phyloP scores from a whole-genome alignment of 1,140 invertebrate species.

The Hyles vespertilio region DNA sequence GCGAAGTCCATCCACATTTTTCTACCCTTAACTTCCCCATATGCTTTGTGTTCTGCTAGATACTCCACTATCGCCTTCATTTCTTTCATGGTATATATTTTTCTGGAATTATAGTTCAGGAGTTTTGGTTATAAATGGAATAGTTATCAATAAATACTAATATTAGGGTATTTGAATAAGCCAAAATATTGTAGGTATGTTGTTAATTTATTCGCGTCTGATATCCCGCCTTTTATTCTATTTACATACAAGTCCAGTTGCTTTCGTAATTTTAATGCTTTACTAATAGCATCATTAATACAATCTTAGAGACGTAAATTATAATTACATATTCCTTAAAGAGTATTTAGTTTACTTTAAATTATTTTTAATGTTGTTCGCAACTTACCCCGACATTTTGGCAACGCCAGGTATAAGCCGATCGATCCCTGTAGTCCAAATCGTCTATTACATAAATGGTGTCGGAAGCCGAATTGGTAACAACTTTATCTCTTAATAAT shows the following conservation, averaged over 20 bases:
- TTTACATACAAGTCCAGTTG: too few relatives aligned
- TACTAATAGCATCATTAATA: too few relatives aligned
- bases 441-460: too few relatives aligned
- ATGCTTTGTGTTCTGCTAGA: conserved; percentile 46
- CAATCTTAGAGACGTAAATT: too few relatives aligned
- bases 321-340: too few relatives aligned
- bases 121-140: neutral
- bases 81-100: conserved; percentile 58
- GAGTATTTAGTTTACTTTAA: too few relatives aligned
- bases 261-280: too few relatives aligned
- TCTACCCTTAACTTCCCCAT: conserved; percentile 46
- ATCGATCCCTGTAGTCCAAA: neutral
- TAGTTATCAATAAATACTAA: neutral
- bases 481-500: too few relatives aligned
- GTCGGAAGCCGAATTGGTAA: too few relatives aligned
- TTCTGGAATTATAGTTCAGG: conserved; percentile 38
- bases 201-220: neutral
- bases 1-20: conserved; percentile 66
- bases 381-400: conserved; percentile 61
- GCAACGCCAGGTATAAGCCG: conserved; percentile 10
- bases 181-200: neutral
- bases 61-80: conserved; percentile 62
- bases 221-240: neutral
- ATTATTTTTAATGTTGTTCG: neutral
- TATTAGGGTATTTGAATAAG: too few relatives aligned